These are phyloP conservation scores for Lytechinus pictus DNA, from an alignment of 35 echinoderm and acorn worm genomes.

Conservation along the genomic window DNA sequence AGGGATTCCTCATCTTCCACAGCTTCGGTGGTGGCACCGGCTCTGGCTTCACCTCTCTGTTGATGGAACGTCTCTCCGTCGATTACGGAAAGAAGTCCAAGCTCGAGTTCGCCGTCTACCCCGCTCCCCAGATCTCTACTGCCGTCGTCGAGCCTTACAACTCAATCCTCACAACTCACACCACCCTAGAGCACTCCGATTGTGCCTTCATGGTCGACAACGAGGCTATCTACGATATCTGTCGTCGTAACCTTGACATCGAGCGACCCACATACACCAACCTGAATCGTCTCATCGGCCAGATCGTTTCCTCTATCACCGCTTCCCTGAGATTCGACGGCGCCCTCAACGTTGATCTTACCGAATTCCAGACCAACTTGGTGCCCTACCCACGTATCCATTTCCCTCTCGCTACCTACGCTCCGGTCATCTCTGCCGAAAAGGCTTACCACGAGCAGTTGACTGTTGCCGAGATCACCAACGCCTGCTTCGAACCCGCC, in stretches of 20 bases:
- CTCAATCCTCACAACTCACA: background rate
- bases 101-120: background rate
- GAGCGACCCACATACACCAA: slow-evolving; percentile 71
- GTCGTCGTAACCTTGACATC: slow-evolving; percentile 75
- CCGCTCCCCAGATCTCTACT: background rate
- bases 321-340: slow-evolving; percentile 66
- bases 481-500: slow-evolving; percentile 54
- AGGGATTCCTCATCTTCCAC: slow-evolving; percentile 74
- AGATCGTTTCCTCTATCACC: slow-evolving; percentile 76
- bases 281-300: slow-evolving; percentile 70
- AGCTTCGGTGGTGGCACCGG: slow-evolving; percentile 61
- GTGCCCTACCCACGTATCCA: slow-evolving; percentile 75
- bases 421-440: slow-evolving; percentile 63
- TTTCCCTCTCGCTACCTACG: slow-evolving; percentile 53
- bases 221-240: slow-evolving; percentile 78
- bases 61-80: slow-evolving; percentile 67
- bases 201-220: slow-evolving; percentile 83
- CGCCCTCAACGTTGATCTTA: slow-evolving; percentile 72
- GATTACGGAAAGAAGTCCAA: slow-evolving; percentile 65
- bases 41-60: slow-evolving; percentile 61
- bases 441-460: slow-evolving; percentile 67
- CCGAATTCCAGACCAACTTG: slow-evolving; percentile 78
- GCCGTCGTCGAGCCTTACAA: background rate
- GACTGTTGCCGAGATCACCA: slow-evolving; percentile 62
- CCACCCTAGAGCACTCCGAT: slow-evolving; percentile 72